A percentile compares a stretch with the other conserved stretches of the same genome.
phyloP scores from a whole-genome alignment of 2,888 invertebrate species.

The Blastobasis adustella region DNA sequence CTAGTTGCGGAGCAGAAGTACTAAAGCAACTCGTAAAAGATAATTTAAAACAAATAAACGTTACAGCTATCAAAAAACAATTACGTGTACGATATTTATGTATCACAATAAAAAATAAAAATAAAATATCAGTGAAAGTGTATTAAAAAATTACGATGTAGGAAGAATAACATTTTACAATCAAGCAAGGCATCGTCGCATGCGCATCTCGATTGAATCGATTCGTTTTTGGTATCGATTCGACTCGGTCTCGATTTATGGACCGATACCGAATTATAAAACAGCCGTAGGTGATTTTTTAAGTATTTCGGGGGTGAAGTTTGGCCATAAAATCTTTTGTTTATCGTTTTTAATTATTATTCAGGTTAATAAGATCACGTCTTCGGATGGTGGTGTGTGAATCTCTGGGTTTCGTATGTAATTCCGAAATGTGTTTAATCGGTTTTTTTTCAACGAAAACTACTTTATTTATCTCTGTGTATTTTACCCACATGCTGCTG shows the following conservation, averaged over 20 bases:
- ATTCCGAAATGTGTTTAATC: too few species aligned
- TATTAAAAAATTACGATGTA: constrained; percentile 22
- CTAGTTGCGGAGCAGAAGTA: too few species aligned
- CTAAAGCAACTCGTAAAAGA: constrained; percentile 4
- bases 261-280: constrained; percentile 25
- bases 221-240: constrained; percentile 45
- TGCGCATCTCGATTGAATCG: constrained; percentile 24
- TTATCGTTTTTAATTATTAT: too few species aligned
- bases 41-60: constrained; percentile 10
- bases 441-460: too few species aligned
- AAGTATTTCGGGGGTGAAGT: constrained; percentile 2
- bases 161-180: constrained; percentile 35
- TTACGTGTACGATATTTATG: constrained; percentile 10
- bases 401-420: too few species aligned
- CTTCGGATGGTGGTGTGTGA: too few species aligned
- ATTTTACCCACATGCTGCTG: too few species aligned
- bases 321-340: neutral
- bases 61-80: constrained; percentile 10
- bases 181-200: constrained; percentile 18
- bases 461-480: too few species aligned
- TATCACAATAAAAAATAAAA: constrained; percentile 29
- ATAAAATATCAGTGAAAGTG: constrained; percentile 21
- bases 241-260: constrained; percentile 49
- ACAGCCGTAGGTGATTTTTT: constrained; percentile 5
- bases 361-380: too few species aligned